phyloP scores from a whole-genome alignment of 2,113 vertebrate species.

The Stegostoma tigrinum region DNA sequence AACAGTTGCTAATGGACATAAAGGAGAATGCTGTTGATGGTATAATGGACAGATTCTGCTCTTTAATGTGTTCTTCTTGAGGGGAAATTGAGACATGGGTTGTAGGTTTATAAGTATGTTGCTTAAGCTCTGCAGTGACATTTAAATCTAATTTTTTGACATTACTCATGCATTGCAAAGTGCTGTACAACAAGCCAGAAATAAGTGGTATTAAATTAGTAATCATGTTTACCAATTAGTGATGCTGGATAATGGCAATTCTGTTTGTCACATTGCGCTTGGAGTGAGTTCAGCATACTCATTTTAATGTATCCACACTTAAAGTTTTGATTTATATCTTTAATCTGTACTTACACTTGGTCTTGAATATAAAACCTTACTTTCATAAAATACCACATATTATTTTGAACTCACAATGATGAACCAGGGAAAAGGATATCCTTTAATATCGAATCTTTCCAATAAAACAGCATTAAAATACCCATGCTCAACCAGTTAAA shows the following conservation, averaged over 20 bases:
- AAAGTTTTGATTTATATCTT: not conserved
- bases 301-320: not conserved
- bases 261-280: not conserved
- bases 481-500: not conserved
- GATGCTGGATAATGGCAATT: constrained; percentile 18
- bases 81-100: not conserved
- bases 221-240: constrained; percentile 32
- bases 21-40: not conserved
- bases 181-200: not conserved
- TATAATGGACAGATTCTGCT: not conserved
- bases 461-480: not conserved
- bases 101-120: not conserved
- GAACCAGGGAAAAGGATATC: not conserved
- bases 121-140: constrained; percentile 3
- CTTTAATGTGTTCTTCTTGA: not conserved
- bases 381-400: not conserved
- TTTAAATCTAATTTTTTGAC: constrained; percentile 29
- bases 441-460: not conserved
- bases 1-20: not conserved
- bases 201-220: constrained; percentile 31
- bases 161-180: not conserved
- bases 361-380: not conserved
- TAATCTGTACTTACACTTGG: not conserved
- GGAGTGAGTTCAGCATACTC: not conserved
- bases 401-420: not conserved